These are phyloP conservation scores for Listrodromus nycthemerus DNA, from an alignment of 2,888 invertebrate species.

Conservation along the genomic window DNA sequence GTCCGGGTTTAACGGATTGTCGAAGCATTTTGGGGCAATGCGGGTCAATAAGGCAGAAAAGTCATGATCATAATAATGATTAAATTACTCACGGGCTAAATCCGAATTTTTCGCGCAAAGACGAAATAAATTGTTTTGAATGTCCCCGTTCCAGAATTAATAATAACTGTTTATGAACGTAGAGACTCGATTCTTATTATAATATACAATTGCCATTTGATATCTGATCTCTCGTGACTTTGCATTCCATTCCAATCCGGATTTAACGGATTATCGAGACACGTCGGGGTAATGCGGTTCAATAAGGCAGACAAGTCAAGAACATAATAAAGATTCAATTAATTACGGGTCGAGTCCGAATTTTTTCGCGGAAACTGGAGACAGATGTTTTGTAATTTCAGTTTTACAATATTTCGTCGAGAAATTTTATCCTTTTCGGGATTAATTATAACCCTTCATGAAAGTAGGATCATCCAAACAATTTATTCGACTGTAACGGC, in stretches of 20 bases:
- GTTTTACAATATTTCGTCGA: no score
- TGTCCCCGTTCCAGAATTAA: not conserved
- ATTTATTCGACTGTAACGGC: no score
- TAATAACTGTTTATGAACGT: not conserved
- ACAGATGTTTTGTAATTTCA: no score
- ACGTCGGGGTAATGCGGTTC: not conserved
- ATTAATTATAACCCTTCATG: no score
- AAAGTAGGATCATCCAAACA: no score
- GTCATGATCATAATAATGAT: not conserved
- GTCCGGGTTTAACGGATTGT: slow-evolving; percentile 46
- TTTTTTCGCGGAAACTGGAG: not conserved
- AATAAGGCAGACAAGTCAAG: not conserved
- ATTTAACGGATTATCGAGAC: slow-evolving; percentile 46
- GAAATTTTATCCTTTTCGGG: no score
- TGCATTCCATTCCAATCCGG: slow-evolving; percentile 57
- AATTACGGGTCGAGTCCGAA: not conserved
- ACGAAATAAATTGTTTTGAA: not conserved
- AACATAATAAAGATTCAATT: not conserved
- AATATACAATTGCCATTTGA: slow-evolving; percentile 53
- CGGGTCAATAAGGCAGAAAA: not conserved
- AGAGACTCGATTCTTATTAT: slow-evolving; percentile 53
- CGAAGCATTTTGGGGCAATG: slow-evolving; percentile 6
- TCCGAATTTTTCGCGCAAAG: not conserved
- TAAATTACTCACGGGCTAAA: not conserved
- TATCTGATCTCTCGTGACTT: slow-evolving; percentile 51